These are phyloP conservation scores for Pseudomyrmex concolor DNA, from an alignment of 1,140 invertebrate species.

Conservation along the genomic window DNA sequence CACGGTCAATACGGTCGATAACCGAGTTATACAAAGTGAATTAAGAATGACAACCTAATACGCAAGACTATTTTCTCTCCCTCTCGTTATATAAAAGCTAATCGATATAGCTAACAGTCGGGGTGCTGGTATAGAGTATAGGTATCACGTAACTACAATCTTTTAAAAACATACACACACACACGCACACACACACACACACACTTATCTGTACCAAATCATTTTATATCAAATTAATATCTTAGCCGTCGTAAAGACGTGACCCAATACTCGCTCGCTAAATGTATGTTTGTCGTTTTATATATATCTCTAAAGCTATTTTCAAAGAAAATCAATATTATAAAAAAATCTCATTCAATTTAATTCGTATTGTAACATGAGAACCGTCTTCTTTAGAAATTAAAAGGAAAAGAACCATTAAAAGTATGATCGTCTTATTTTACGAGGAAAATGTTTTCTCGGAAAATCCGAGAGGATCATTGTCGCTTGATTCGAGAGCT, in stretches of 20 bases:
- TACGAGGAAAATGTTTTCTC: neutral
- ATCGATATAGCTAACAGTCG: slow-evolving; percentile 42
- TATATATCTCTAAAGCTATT: neutral
- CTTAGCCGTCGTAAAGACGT: neutral
- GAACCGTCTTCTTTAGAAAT: neutral
- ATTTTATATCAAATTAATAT: neutral
- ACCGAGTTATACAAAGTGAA: slow-evolving; percentile 62
- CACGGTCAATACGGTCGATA: slow-evolving; percentile 65
- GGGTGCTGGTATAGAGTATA: neutral
- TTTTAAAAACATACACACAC: slow-evolving; percentile 7
- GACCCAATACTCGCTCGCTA: neutral
- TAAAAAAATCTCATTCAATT: slow-evolving; percentile 1
- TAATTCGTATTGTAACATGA: neutral
- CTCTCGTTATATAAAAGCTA: slow-evolving; percentile 37
- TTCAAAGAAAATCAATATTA: neutral
- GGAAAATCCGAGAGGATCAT: neutral
- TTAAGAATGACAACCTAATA: slow-evolving; percentile 64
- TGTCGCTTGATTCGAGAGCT: neutral
- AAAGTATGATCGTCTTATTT: neutral
- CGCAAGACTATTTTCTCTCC: neutral
- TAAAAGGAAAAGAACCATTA: no score
- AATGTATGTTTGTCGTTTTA: neutral
- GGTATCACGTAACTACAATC: slow-evolving; percentile 22
- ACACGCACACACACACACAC: no score
- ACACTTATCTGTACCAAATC: neutral